phyloP scores from a whole-genome alignment of 2,113 vertebrate species.

The Catharus minimus region DNA sequence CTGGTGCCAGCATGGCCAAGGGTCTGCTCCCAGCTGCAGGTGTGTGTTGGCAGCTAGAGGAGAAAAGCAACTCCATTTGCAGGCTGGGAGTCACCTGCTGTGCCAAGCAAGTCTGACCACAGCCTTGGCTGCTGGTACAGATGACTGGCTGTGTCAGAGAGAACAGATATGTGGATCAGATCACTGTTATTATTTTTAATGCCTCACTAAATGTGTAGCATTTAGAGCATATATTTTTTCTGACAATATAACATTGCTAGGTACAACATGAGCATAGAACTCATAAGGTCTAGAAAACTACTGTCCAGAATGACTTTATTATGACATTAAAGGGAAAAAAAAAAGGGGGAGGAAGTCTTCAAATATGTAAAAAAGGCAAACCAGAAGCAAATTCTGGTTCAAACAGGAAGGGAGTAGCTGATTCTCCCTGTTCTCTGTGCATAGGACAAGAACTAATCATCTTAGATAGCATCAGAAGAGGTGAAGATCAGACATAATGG shows the following conservation, averaged over 20 bases:
- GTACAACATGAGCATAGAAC: background rate
- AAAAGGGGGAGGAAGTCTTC: background rate
- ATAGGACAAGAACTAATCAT: background rate
- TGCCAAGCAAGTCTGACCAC: background rate
- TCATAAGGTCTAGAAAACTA: background rate
- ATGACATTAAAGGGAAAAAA: background rate
- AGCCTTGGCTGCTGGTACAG: background rate
- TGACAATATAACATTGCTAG: background rate
- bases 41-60: background rate
- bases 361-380: background rate
- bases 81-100: background rate
- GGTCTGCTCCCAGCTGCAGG: background rate
- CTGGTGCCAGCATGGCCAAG: rapidly evolving
- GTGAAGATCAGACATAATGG: background rate
- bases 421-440: background rate
- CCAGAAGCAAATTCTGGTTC: constrained; percentile 6
- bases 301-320: background rate
- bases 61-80: background rate
- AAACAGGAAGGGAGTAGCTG: background rate
- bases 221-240: background rate
- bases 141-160: background rate
- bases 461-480: constrained; percentile 35
- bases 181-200: background rate
- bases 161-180: background rate
- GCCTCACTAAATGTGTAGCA: background rate